These are phyloP conservation scores for Macrobrachium nipponense DNA, from an alignment of 1,140 invertebrate genomes.

Conservation along the genomic window DNA sequence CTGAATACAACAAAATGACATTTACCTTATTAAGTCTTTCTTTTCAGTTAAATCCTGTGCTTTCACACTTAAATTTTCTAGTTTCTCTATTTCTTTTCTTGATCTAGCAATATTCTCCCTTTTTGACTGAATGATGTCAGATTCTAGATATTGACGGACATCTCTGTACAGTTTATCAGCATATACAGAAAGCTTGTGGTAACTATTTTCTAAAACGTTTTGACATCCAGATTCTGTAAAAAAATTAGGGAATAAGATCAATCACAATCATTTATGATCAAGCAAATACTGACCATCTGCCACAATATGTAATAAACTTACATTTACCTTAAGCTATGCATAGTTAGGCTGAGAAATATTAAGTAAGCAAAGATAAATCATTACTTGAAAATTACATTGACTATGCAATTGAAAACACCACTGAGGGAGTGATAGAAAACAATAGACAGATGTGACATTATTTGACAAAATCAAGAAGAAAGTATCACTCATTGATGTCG, in stretches of 20 bases:
- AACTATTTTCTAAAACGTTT: conserved; percentile 69
- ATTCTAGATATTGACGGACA: conserved; percentile 75
- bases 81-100: conserved; percentile 65
- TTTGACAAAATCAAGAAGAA: too few species aligned
- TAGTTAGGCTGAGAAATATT: too few species aligned
- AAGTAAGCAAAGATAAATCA: too few species aligned
- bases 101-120: conserved; percentile 66
- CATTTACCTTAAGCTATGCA: too few species aligned
- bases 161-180: conserved; percentile 87
- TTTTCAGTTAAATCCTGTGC: not conserved
- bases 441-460: too few species aligned
- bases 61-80: conserved; percentile 45
- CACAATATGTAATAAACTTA: too few species aligned
- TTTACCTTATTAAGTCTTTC: conserved; percentile 6
- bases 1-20: not conserved
- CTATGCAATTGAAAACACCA: too few species aligned
- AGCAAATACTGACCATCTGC: too few species aligned
- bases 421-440: too few species aligned
- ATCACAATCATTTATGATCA: too few species aligned
- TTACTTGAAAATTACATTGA: too few species aligned
- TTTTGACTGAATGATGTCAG: conserved; percentile 69
- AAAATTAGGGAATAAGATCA: not conserved
- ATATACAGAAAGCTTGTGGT: conserved; percentile 83
- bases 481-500: too few species aligned
- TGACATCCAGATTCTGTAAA: not conserved